Conservation (phyloP, 2,113 vertebrate genomes). For the Nanorana parkeri region DNA sequence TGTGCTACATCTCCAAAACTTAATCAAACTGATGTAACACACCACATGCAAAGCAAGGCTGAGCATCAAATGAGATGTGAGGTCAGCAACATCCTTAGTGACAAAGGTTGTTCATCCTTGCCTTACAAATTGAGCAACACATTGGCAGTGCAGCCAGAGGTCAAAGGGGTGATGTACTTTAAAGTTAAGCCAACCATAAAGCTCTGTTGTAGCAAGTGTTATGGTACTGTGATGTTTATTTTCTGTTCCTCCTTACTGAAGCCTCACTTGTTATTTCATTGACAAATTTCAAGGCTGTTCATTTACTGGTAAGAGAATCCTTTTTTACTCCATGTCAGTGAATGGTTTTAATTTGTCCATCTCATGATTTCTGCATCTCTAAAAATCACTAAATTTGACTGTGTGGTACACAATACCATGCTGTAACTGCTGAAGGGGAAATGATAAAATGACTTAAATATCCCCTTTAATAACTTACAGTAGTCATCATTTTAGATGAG, state of each 20-base stretch:
- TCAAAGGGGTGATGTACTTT: slow-evolving; percentile 44
- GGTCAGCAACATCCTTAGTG: slow-evolving; percentile 28
- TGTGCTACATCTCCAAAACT: neutral
- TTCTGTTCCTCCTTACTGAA: neutral
- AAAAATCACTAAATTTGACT: slow-evolving; percentile 1
- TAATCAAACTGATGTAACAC: neutral
- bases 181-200: slow-evolving; percentile 34
- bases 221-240: slow-evolving; percentile 4
- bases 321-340: neutral
- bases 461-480: slow-evolving; percentile 39
- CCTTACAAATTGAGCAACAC: slow-evolving; percentile 43
- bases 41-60: slow-evolving; percentile 16
- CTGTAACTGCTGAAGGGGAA: slow-evolving; percentile 18
- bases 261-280: neutral
- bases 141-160: slow-evolving; percentile 31
- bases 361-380: neutral
- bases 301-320: neutral
- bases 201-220: slow-evolving; percentile 9
- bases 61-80: slow-evolving; percentile 23
- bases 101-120: slow-evolving; percentile 47
- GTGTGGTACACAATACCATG: slow-evolving; percentile 4
- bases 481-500: slow-evolving; percentile 49
- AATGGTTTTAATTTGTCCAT: slow-evolving; percentile 13
- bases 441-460: slow-evolving; percentile 39
- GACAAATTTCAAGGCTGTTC: slow-evolving; percentile 1